These are phyloP conservation scores for Xenops minutus DNA, from an alignment of 2,797 vertebrate species.

Conservation along the genomic window DNA sequence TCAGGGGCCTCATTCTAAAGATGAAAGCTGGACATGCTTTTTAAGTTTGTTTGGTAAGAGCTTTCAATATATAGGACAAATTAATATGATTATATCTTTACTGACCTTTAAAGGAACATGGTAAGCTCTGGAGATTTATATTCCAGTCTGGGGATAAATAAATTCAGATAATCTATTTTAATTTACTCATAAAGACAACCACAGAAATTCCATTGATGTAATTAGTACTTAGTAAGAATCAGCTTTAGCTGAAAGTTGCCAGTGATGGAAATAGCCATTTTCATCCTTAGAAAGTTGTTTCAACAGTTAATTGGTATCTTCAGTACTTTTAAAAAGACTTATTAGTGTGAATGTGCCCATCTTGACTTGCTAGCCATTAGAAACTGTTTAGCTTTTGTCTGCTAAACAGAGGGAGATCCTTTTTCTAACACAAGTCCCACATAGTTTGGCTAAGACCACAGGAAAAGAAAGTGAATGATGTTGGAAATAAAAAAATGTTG, in stretches of 20 bases:
- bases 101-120: background rate
- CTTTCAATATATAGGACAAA: background rate
- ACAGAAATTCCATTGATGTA: background rate
- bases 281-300: background rate
- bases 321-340: background rate
- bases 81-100: background rate
- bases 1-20: background rate
- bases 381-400: background rate
- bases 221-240: background rate
- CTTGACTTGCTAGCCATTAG: background rate
- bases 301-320: background rate
- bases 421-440: background rate
- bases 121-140: background rate
- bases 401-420: background rate
- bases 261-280: background rate
- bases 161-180: constrained; percentile 2
- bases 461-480: background rate
- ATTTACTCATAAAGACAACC: background rate
- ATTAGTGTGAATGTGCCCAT: background rate
- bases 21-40: background rate
- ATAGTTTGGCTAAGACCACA: background rate
- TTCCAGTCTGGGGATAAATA: background rate
- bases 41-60: background rate
- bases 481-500: background rate
- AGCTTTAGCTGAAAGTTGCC: background rate